Conservation (phyloP, 2,797 vertebrate genomes). For the Menidia menidia region DNA sequence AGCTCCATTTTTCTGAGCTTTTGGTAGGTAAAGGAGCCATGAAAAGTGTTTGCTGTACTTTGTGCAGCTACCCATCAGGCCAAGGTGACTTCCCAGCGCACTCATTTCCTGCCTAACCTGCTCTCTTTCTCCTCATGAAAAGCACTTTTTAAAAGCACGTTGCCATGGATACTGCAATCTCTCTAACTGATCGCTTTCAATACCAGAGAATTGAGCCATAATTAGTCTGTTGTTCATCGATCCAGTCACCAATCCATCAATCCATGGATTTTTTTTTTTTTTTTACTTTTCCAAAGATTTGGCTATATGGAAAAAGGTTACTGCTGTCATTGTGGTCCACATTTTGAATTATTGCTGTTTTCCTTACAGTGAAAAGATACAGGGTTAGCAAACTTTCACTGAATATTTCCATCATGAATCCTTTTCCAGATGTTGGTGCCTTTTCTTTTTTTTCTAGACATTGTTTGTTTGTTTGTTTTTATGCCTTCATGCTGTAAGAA, state of each 20-base stretch:
- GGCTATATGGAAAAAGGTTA: background rate
- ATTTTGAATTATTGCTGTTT: background rate
- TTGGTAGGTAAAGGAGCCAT: constrained; percentile 10
- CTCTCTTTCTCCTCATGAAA: constrained; percentile 62
- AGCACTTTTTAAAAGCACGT: constrained; percentile 78
- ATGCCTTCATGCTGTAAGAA: constrained; percentile 2
- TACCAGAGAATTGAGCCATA: constrained; percentile 60
- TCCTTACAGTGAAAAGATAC: background rate
- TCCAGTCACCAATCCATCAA: constrained; percentile 5
- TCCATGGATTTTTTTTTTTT: constrained; percentile 13
- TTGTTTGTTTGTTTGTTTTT: background rate
- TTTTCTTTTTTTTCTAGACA: background rate
- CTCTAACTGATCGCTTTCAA: constrained; percentile 72
- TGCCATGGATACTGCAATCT: constrained; percentile 80
- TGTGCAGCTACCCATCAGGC: constrained; percentile 41
- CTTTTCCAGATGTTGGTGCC: background rate
- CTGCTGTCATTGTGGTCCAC: background rate
- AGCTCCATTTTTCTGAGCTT: constrained; percentile 5
- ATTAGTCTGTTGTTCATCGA: constrained; percentile 66
- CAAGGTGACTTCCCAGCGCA: constrained; percentile 64
- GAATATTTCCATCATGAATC: background rate
- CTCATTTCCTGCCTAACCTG: constrained; percentile 53
- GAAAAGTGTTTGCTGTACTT: constrained; percentile 42
- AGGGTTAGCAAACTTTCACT: background rate
- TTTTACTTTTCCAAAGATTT: constrained; percentile 1